Percentiles rank a stretch among this genome's conserved stretches.
phyloP scores from a whole-genome alignment of 2,888 invertebrate species.

The Neoaliturus tenellus region DNA sequence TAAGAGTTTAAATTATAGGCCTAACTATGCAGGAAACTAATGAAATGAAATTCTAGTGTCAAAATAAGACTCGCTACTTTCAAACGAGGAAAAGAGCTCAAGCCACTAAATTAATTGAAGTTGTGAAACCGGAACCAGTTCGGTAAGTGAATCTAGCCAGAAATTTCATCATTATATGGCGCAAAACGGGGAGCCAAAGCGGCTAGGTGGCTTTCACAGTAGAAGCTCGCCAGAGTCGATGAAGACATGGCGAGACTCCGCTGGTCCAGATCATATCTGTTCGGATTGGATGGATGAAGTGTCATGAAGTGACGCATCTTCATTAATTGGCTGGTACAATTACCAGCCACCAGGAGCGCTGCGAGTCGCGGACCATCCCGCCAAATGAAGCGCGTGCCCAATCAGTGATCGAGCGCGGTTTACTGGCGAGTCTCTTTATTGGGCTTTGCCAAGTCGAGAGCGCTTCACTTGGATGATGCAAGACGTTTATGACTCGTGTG shows the following conservation, averaged over 20 bases:
- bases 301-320: background rate
- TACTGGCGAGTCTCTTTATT: background rate
- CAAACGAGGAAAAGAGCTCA: no score
- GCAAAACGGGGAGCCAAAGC: no score
- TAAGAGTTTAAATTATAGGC: no score
- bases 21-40: no score
- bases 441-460: background rate
- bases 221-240: background rate
- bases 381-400: slow-evolving; percentile 21
- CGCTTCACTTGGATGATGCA: background rate
- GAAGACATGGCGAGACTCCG: background rate
- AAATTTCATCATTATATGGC: no score
- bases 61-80: no score
- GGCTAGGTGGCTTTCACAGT: background rate
- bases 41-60: no score
- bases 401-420: background rate
- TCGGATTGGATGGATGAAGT: background rate
- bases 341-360: background rate
- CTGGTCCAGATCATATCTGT: background rate
- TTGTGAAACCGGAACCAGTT: no score
- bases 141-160: no score
- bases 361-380: background rate
- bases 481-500: background rate
- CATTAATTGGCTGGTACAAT: background rate
- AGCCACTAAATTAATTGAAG: no score